phyloP scores from a whole-genome alignment of 2,113 vertebrate genomes.

The Serilophus lunatus region DNA sequence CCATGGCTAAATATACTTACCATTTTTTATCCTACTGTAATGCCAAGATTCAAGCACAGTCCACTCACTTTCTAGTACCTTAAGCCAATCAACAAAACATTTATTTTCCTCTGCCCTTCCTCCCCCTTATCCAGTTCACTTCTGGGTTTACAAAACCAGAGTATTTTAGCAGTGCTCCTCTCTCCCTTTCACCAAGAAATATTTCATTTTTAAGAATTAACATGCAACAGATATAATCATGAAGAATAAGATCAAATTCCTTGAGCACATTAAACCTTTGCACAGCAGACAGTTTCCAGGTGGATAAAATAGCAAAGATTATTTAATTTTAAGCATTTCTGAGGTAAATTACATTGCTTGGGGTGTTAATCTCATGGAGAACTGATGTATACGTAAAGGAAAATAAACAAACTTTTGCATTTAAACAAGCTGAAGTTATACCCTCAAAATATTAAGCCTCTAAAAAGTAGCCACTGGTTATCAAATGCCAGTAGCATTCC shows the following conservation, averaged over 20 bases:
- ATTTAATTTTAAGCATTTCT: not conserved
- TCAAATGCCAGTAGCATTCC: not conserved
- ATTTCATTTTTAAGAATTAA: not conserved
- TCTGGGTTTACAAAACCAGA: not conserved
- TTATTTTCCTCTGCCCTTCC: not conserved
- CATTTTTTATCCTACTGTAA: not conserved
- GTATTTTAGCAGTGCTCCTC: not conserved
- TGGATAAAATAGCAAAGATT: not conserved
- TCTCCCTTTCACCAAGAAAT: not conserved
- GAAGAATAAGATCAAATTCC: not conserved
- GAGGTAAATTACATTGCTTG: not conserved
- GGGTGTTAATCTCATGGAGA: not conserved
- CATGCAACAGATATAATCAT: not conserved
- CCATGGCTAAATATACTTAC: not conserved
- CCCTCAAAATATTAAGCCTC: not conserved
- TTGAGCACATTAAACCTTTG: not conserved
- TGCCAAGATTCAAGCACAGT: not conserved
- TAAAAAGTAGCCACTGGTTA: not conserved
- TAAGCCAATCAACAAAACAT: not conserved
- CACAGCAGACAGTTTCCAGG: not conserved
- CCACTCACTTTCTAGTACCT: not conserved
- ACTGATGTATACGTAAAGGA: not conserved
- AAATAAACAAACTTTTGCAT: not conserved
- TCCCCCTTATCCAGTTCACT: not conserved
- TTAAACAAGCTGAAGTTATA: not conserved